phyloP scores from a whole-genome alignment of 2,888 invertebrate species.

The Ormyrus labotus region DNA sequence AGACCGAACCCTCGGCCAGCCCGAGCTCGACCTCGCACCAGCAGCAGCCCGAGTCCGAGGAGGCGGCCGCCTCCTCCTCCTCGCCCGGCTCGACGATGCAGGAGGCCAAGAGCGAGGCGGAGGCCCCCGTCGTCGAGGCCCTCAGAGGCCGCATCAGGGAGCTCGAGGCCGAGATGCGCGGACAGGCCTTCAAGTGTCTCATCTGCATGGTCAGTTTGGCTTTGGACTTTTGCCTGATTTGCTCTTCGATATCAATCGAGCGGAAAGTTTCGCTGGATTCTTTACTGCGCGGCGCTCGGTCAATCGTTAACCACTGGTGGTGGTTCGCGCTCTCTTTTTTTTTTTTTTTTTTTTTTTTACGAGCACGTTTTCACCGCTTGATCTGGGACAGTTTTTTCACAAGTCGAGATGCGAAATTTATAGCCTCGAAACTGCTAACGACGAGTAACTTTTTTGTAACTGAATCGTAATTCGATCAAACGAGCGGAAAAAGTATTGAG shows the following conservation, averaged over 20 bases:
- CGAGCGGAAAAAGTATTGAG: neutral
- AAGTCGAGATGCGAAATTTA: slow-evolving; percentile 31
- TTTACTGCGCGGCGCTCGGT: neutral
- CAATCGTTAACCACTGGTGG: slow-evolving; percentile 16
- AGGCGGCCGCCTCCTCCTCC: slow-evolving; percentile 23
- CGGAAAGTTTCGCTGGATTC: neutral
- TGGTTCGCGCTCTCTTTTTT: slow-evolving; percentile 8
- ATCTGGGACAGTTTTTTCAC: slow-evolving; percentile 23
- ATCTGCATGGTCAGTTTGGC: slow-evolving; percentile 84
- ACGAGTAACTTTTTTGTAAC: slow-evolving; percentile 4
- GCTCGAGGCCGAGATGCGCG: slow-evolving; percentile 80
- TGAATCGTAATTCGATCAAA: slow-evolving; percentile 9
- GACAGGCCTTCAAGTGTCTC: slow-evolving; percentile 87
- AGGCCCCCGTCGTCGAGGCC: slow-evolving; percentile 81
- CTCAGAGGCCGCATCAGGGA: slow-evolving; percentile 86
- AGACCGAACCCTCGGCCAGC: slow-evolving; percentile 72
- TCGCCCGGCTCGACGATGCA: slow-evolving; percentile 36
- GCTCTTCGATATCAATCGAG: neutral
- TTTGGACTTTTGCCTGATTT: neutral
- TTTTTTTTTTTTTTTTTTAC: neutral
- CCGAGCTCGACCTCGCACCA: slow-evolving; percentile 62
- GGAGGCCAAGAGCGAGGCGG: slow-evolving; percentile 52
- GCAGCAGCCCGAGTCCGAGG: slow-evolving; percentile 58
- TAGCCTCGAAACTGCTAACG: slow-evolving; percentile 11
- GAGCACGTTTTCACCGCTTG: neutral